Conservation (phyloP, 2,888 invertebrate species). For the Zhengitettix transpicula region DNA sequence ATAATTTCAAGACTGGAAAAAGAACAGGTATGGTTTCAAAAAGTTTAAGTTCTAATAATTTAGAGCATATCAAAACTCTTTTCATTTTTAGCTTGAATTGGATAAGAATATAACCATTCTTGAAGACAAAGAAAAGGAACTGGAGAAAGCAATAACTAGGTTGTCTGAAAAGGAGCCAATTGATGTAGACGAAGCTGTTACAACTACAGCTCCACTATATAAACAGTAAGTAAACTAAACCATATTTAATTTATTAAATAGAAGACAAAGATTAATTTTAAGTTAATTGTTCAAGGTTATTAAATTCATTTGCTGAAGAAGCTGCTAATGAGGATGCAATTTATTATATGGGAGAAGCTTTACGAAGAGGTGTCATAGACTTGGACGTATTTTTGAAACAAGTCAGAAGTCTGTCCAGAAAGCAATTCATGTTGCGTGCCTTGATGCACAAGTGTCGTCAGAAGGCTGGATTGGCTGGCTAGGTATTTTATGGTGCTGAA, state of each 20-base stretch:
- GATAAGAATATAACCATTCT: conserved; percentile 69
- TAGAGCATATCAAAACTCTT: neutral
- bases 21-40: conserved; percentile 35
- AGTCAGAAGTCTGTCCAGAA: conserved; percentile 83
- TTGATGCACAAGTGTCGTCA: conserved; percentile 93
- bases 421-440: conserved; percentile 90
- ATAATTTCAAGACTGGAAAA: conserved; percentile 60
- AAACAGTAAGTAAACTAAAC: conserved; percentile 52
- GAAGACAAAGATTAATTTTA: neutral
- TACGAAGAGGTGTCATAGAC: conserved; percentile 83
- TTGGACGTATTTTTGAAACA: conserved; percentile 92
- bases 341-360: conserved; percentile 91
- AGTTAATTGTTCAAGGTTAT: conserved; percentile 38
- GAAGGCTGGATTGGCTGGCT: conserved; percentile 52
- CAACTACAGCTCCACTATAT: conserved; percentile 88
- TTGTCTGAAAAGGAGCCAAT: conserved; percentile 63
- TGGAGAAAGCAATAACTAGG: conserved; percentile 62
- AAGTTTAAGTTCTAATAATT: conserved; percentile 6
- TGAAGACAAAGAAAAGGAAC: conserved; percentile 73
- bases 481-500: conserved; percentile 1
- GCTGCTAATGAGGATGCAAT: conserved; percentile 97
- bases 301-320: conserved; percentile 92
- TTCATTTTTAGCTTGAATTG: conserved; percentile 42
- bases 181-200: conserved; percentile 92
- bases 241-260: neutral